A percentile compares a stretch with the other conserved stretches of the same genome.
phyloP scores from a whole-genome alignment of 2,888 invertebrate genomes.

The Phengaris arion region DNA sequence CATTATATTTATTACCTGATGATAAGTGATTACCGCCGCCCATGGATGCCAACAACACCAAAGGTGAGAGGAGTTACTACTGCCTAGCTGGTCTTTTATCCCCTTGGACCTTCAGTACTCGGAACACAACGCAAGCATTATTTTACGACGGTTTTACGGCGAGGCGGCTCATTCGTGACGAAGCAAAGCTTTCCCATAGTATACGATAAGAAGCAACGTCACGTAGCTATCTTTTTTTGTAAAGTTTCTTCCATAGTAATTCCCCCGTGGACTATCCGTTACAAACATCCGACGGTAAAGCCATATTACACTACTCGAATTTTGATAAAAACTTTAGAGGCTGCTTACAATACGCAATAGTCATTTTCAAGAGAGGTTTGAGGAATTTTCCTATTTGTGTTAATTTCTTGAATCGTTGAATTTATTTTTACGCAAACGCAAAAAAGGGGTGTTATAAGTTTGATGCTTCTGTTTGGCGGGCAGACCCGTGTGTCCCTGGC shows the following conservation, averaged over 20 bases:
- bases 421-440: no score
- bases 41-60: no score
- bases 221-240: background rate
- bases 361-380: background rate
- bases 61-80: no score
- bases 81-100: no score
- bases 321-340: constrained; percentile 12
- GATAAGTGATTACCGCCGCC: no score
- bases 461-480: no score
- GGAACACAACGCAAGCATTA: no score
- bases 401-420: background rate
- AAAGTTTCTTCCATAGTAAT: background rate
- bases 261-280: background rate
- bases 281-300: background rate
- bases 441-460: no score
- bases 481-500: no score
- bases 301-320: background rate
- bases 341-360: background rate
- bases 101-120: no score
- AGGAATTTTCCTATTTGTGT: background rate
- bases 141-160: no score
- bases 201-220: background rate
- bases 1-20: no score
- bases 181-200: background rate
- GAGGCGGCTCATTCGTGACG: background rate